A percentile compares a stretch with the other conserved stretches of the same genome.
Evolutionary conservation across 1,140 invertebrate genomes (phyloP).

Genomic region (Drosophila nasuta): DNA sequence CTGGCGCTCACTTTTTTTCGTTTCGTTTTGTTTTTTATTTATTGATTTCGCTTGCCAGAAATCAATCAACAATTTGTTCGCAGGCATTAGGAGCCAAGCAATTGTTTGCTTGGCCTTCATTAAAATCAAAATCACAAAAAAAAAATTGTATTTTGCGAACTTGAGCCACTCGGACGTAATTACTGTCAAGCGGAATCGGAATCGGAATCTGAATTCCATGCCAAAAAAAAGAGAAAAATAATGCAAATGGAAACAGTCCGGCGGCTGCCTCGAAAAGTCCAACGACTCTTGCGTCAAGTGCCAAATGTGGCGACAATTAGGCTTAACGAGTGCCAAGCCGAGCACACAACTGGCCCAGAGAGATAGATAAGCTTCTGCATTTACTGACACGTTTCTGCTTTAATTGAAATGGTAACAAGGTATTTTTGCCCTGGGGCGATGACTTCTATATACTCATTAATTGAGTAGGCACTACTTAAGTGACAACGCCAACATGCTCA

Average conservation of each 20-base stretch:
- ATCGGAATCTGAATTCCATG: slow-evolving; percentile 54
- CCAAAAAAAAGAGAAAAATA: slow-evolving; percentile 11
- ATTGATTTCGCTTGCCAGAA: slow-evolving; percentile 65
- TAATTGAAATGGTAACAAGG: slow-evolving; percentile 45
- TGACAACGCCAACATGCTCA: neutral
- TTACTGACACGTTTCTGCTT: slow-evolving; percentile 37
- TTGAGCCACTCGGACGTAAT: slow-evolving; percentile 75
- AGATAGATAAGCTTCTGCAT: slow-evolving; percentile 41
- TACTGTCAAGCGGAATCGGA: slow-evolving; percentile 66
- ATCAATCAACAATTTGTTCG: slow-evolving; percentile 73
- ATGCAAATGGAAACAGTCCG: slow-evolving; percentile 42
- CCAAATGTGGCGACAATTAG: slow-evolving; percentile 48
- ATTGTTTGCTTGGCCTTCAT: slow-evolving; percentile 67
- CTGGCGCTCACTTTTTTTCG: slow-evolving; percentile 14
- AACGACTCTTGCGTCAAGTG: slow-evolving; percentile 38
- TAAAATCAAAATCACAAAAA: slow-evolving; percentile 49
- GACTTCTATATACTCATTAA: neutral
- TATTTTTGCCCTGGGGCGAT: neutral
- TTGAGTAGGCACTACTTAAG: slow-evolving; percentile 6
- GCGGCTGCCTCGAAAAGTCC: slow-evolving; percentile 55
- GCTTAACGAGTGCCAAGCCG: slow-evolving; percentile 26
- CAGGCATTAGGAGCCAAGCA: slow-evolving; percentile 65
- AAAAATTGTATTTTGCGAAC: slow-evolving; percentile 70
- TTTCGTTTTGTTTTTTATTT: slow-evolving; percentile 20
- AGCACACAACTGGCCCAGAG: slow-evolving; percentile 28